Conservation (phyloP, 2,113 vertebrate genomes). For the Lethenteron camtschaticum region DNA sequence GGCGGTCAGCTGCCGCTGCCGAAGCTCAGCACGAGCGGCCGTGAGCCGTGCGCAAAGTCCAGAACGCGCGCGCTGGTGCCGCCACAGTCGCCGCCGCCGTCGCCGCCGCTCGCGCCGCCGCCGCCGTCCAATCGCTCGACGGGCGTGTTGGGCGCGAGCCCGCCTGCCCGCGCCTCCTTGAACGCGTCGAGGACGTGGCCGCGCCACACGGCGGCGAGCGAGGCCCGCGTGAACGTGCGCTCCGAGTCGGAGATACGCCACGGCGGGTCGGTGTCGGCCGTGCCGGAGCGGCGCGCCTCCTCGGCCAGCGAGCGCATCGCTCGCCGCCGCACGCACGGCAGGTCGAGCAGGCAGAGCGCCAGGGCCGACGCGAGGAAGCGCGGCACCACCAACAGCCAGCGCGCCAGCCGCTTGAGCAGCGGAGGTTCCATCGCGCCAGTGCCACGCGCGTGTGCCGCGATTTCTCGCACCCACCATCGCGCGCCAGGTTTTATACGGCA, state of each 20-base stretch:
- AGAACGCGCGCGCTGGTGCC: constrained; percentile 40
- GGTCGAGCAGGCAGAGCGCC: constrained; percentile 87
- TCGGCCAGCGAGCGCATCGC: constrained; percentile 26
- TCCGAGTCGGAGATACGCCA: constrained; percentile 8
- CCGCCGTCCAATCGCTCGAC: constrained; percentile 77
- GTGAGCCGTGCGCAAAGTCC: constrained; percentile 49
- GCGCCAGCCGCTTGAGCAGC: constrained; percentile 53
- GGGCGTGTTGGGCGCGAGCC: too few relatives aligned
- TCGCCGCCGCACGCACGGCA: constrained; percentile 73
- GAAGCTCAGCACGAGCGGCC: constrained; percentile 88
- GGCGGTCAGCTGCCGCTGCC: constrained; percentile 99
- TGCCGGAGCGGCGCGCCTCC: constrained; percentile 13
- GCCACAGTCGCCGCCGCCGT: constrained; percentile 52
- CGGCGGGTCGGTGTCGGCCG: constrained; percentile 1
- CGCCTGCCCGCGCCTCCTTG: constrained; percentile 73
- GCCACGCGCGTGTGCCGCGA: too few relatives aligned
- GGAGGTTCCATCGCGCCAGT: too few relatives aligned
- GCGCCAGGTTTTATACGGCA: too few relatives aligned
- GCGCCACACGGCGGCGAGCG: constrained; percentile 75
- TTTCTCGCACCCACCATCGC: too few relatives aligned
- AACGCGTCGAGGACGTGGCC: constrained; percentile 86
- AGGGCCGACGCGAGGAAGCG: constrained; percentile 73
- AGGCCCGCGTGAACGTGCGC: constrained; percentile 46
- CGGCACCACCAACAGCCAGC: constrained; percentile 73
- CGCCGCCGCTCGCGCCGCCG: constrained; percentile 64